These are phyloP conservation scores for Deroptyus accipitrinus DNA, from an alignment of 2,113 vertebrate genomes.

Conservation along the genomic window DNA sequence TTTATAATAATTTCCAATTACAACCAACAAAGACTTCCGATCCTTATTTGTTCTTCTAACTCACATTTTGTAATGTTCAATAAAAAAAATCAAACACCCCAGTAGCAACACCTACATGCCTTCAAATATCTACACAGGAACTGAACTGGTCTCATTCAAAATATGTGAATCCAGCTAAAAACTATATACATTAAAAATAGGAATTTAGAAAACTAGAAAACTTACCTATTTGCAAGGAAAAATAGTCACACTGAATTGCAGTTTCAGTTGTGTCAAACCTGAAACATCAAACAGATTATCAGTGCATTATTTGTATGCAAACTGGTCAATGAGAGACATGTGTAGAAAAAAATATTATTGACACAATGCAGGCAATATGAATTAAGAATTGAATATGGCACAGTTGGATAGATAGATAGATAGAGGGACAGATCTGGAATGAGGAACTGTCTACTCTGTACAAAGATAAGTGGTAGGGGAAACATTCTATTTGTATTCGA, in stretches of 20 bases:
- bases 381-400: neutral
- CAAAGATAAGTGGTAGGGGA: constrained; percentile 21
- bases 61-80: neutral
- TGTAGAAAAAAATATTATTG: neutral
- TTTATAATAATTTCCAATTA: neutral
- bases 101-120: neutral
- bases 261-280: neutral
- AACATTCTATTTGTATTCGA: constrained; percentile 33
- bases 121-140: neutral
- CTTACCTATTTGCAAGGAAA: neutral
- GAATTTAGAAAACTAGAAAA: neutral
- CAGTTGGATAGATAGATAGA: neutral
- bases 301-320: neutral
- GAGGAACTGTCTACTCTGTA: constrained; percentile 26
- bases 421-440: constrained; percentile 21
- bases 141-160: neutral
- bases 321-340: neutral
- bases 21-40: neutral
- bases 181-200: neutral
- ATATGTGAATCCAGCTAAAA: neutral
- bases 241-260: neutral
- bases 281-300: neutral
- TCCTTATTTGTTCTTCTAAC: neutral
- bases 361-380: neutral
- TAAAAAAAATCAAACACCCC: neutral